Evolutionary conservation across 2,888 invertebrate species (phyloP), one percentile per base, ranked within the genome.

Genomic region (Agrotis clavis): DNA sequence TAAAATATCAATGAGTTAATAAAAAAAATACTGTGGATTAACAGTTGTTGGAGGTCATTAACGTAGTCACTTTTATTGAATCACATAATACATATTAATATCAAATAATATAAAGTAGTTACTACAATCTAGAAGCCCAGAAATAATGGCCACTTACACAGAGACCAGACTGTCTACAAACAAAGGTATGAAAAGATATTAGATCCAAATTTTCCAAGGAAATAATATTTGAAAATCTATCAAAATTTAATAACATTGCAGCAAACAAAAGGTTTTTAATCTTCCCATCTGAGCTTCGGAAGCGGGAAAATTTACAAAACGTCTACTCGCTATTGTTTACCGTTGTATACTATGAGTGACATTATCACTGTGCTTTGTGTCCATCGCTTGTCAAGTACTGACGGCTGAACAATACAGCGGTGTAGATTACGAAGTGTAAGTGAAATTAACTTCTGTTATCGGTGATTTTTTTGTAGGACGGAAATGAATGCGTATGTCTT

Each of bases 331-430:
- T 16, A 69, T 86, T 87, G 83, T 85, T 78, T 85, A 79, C 76
- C 63, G 62, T 56, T 76, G 79, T 62, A 69, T 70, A 77, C 59
- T 77, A 59, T 85, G 87, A 88, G 67, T 83, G 89, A 89, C 88
- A 80, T 89, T 89, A 89, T 89, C 89, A 66, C 50, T 47, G 65
- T 64, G 82, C 74, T 74, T 72, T 64, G 67, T 74, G 76, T 87
- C 85, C 85, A 82, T 86, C 71, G 85, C 77, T 65, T 82, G 87
- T 87, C 88, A 82, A 67, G 60, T 56, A 74, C 77, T 83, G 85
- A 85, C 73, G 74, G 69, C 41, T 14, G 48, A 78, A 86, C 77
- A 79, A 84, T 73, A 51, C 56, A 35, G 45, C 45, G 30, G 69
- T 76, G 72, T 68, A 79, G 81, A 82, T 82, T 77, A 74, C 70